These are phyloP conservation scores for Myzus persicae DNA, from an alignment of 1,140 invertebrate genomes.

Conservation along the genomic window DNA sequence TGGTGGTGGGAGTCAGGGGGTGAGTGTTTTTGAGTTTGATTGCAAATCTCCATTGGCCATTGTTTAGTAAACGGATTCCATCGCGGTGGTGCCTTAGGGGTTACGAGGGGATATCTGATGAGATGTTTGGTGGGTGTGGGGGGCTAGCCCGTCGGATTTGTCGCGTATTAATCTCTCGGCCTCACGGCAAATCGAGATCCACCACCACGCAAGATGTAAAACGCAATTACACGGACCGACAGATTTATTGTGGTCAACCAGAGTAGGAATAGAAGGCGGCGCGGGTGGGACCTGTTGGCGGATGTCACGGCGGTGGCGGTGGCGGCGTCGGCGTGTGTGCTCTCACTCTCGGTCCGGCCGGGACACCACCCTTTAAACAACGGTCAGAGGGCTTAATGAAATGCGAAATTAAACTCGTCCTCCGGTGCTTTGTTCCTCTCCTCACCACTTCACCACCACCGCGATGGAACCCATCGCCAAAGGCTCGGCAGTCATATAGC, in stretches of 20 bases:
- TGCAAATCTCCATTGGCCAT: slow-evolving; percentile 45
- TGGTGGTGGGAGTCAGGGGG: too few species aligned
- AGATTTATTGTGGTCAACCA: slow-evolving; percentile 58
- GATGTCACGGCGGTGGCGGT: slow-evolving; percentile 29
- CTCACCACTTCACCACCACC: neutral
- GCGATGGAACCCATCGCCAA: neutral
- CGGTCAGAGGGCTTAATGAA: slow-evolving; percentile 57
- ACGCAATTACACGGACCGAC: slow-evolving; percentile 56
- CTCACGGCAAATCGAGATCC: slow-evolving; percentile 52
- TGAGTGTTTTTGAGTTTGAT: slow-evolving; percentile 35
- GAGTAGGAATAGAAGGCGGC: neutral
- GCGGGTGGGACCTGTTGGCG: slow-evolving; percentile 53
- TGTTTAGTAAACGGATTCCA: slow-evolving; percentile 55
- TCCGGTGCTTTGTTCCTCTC: slow-evolving; percentile 10
- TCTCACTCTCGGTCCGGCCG: neutral
- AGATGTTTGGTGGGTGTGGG: neutral
- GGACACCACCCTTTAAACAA: slow-evolving; percentile 39
- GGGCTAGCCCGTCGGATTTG: slow-evolving; percentile 53
- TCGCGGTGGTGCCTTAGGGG: slow-evolving; percentile 6
- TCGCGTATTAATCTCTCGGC: slow-evolving; percentile 58
- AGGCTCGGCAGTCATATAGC: neutral
- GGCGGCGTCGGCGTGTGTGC: slow-evolving; percentile 30
- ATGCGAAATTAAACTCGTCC: slow-evolving; percentile 57
- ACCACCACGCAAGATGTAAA: slow-evolving; percentile 48
- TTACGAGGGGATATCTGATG: slow-evolving; percentile 15